phyloP scores from a whole-genome alignment of 2,113 vertebrate genomes.

The Pluvialis apricaria region DNA sequence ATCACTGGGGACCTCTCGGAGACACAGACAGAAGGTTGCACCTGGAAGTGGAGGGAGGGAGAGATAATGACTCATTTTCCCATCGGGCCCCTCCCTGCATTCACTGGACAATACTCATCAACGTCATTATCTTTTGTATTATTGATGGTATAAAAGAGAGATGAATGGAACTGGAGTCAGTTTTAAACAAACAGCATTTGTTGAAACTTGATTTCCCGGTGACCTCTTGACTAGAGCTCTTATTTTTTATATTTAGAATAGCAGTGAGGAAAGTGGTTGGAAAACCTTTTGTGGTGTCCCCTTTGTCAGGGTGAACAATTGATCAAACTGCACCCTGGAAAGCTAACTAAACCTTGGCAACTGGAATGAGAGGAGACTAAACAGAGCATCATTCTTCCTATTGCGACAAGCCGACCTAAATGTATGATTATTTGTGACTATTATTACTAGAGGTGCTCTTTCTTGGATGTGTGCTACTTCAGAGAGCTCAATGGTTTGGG shows the following conservation, averaged over 20 bases:
- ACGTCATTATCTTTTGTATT: constrained; percentile 19
- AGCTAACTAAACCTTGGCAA: neutral
- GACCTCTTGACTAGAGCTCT: neutral
- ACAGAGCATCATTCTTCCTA: neutral
- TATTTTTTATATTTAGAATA: neutral
- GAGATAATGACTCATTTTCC: constrained; percentile 48
- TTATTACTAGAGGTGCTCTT: neutral
- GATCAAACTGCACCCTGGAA: neutral
- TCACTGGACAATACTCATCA: constrained; percentile 40
- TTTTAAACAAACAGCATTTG: neutral
- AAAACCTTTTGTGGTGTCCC: neutral
- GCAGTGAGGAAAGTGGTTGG: neutral
- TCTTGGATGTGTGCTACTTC: neutral
- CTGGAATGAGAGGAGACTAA: neutral
- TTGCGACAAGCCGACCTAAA: neutral
- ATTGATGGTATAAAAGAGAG: neutral
- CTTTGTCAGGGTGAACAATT: neutral
- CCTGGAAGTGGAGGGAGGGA: constrained; percentile 23
- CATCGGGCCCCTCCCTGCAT: neutral
- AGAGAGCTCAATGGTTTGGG: neutral
- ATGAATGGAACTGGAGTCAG: neutral
- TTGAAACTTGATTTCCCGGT: constrained; percentile 56
- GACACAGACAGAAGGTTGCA: constrained; percentile 47
- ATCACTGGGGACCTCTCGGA: neutral
- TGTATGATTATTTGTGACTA: neutral